Conservation (phyloP, 2,113 vertebrate genomes). For the Panthera tigris region DNA sequence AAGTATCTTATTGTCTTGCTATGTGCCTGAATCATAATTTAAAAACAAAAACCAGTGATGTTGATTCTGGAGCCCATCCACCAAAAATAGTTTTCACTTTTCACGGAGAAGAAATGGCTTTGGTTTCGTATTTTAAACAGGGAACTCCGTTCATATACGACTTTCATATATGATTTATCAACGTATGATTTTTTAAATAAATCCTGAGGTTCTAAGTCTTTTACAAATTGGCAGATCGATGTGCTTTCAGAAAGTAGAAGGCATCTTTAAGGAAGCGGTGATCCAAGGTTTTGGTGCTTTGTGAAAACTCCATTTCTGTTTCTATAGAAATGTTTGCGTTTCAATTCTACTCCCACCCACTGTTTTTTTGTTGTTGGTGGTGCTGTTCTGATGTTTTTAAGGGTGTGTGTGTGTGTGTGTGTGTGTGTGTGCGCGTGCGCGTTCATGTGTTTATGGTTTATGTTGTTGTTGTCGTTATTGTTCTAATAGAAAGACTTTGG, state of each 20-base stretch:
- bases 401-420: neutral
- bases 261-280: neutral
- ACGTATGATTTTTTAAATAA: neutral
- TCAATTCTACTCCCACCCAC: neutral
- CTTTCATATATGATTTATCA: neutral
- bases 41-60: neutral
- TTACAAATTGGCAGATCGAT: neutral
- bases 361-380: neutral
- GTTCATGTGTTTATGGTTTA: neutral
- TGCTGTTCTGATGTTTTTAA: conserved; percentile 29
- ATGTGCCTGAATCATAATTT: neutral
- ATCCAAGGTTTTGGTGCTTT: neutral
- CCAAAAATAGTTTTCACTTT: conserved; percentile 10
- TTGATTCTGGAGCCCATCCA: neutral
- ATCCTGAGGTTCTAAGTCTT: neutral
- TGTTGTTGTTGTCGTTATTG: conserved; percentile 10
- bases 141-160: neutral
- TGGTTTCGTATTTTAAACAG: neutral
- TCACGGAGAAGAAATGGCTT: neutral
- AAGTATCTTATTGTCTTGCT: neutral
- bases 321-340: conserved; percentile 29
- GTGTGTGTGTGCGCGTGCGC: neutral
- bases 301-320: conserved; percentile 43
- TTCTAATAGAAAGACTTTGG: conserved; percentile 60
- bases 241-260: conserved; percentile 6